Base-by-base conservation (phyloP, 2,888 invertebrate genomes). In the Acleris literana region DNA sequence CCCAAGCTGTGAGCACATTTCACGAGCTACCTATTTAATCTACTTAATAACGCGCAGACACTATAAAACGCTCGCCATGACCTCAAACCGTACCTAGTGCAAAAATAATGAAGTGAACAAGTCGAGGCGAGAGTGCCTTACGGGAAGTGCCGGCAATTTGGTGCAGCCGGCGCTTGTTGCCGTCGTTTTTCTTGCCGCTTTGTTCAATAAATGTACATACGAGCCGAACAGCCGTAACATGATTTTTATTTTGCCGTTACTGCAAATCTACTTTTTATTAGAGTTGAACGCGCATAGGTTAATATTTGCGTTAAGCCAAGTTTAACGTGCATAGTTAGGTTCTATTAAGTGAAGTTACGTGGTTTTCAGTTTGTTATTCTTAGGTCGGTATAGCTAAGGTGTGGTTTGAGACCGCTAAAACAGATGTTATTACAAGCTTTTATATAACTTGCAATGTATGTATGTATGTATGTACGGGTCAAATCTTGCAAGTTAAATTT, bases 101-200 rank as follows among this genome's bases (percentile, higher is more conserved):
- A 66, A 57, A 66, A 69, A 69, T 70, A 70, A 70, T 70, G 70
- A 65, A 70, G 67, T 70, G 69, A 70, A 64, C 63, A 64, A 64
- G 53, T 59, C 54, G 54, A 13, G 57, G 39, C 33, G 3, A 17
- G 48, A 44, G 61, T 62, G 66, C 66, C 66, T 66, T 55, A 59
- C 67, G 65, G 64, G 58, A 69, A 72, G 86, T 87, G 89, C 84
- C 83, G 86, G 87, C 87, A 85, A 89, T 90, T 89, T 83, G 78
- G 84, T 82, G 80, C 88, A 91, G 81, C 87, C 85, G 90, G 88
- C 75, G 81, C 81, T 83, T 86, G 87, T 86, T 84, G 82, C 82
- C 83, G 80, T 79, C 89, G 84, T 88, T 88, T 89, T 87, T 88
- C 87, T 84, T 83, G 81, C 82, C 83, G 79, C 85, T 86, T 85